Evolutionary conservation across 2,888 invertebrate genomes (phyloP), one percentile per base, ranked within the genome.

Genomic region (Lycophotia porphyrea): DNA sequence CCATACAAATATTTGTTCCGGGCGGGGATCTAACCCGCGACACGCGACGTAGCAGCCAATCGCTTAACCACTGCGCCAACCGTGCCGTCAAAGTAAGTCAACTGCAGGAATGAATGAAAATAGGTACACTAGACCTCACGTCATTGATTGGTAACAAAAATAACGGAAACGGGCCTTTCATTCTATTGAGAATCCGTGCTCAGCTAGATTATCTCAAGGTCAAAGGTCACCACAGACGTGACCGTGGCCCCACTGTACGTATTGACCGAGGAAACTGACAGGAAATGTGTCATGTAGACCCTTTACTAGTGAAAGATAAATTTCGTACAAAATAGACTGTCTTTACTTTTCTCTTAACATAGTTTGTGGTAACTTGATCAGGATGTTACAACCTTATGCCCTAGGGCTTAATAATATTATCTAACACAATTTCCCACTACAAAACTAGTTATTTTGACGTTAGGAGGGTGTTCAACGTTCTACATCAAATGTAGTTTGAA

Each of bases 321-420:
- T 49, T 49, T 31, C 7, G 24, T 68, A 24, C 2, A 9, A 31
- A 71, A 49, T 27, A 4, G 24, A 8, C 18, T 24, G 31, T 31
- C 31, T 58, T 44, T 58, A 66, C 31, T 74, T 44, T 24, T 52
- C 31, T 21, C 31, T 21, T 75, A 47, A 52, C 24, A 21, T 47
- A 9, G 11, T 36, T 75, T 42, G 21, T 42, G 47, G n/a, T 11
- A 39, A 76, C 49, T n/a, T 39, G 18, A 55, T 47, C 44, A 55
- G 66, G 42, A 49, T 75, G 49, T 66, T 60, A 66, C 34, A 65
- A 49, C 39, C 64, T n/a, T 52, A 39, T n/a, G 47, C 58, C n/a
- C 1, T 47, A n/a, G 39, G 21, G 31, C n/a, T 31, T 65, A 39
- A 75, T 47, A n/a, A 2, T 42, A 74, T 65, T 47, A 75, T 24